Evolutionary conservation across 2,888 invertebrate genomes (phyloP).

Genomic region (Leucophora obtusa): DNA sequence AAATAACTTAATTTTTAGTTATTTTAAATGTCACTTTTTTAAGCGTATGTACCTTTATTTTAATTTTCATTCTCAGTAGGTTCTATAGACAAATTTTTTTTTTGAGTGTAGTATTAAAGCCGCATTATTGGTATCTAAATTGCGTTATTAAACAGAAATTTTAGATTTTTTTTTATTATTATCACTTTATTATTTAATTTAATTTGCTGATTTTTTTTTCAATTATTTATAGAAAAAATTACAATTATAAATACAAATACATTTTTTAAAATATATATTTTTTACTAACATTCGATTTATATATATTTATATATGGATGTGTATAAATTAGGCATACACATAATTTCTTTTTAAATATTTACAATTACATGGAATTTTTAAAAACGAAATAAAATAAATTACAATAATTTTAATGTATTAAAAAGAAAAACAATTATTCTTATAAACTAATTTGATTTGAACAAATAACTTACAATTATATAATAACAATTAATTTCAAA

Average conservation of each 20-base stretch:
- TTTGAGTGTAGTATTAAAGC: no score
- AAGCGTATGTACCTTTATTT: no score
- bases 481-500: slow-evolving; percentile 22
- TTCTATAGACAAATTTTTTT: no score
- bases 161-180: slow-evolving; percentile 22
- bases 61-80: no score
- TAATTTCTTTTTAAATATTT: slow-evolving; percentile 25
- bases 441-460: slow-evolving; percentile 3
- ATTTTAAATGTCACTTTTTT: no score
- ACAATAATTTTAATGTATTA: background rate
- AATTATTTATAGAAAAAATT: slow-evolving; percentile 64
- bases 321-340: slow-evolving; percentile 38
- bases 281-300: slow-evolving; percentile 57
- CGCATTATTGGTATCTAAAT: no score
- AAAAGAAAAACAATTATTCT: background rate
- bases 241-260: slow-evolving; percentile 66
- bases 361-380: slow-evolving; percentile 25
- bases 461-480: slow-evolving; percentile 9
- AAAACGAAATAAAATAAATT: background rate
- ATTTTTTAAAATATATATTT: slow-evolving; percentile 46
- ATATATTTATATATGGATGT: slow-evolving; percentile 26
- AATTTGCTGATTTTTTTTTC: slow-evolving; percentile 49
- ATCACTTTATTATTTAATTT: slow-evolving; percentile 64
- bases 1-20: no score
- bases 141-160: background rate